Evolutionary conservation across 2,888 invertebrate genomes (phyloP), one percentile per base, ranked within the genome.

Genomic region (Melanotus villosus): DNA sequence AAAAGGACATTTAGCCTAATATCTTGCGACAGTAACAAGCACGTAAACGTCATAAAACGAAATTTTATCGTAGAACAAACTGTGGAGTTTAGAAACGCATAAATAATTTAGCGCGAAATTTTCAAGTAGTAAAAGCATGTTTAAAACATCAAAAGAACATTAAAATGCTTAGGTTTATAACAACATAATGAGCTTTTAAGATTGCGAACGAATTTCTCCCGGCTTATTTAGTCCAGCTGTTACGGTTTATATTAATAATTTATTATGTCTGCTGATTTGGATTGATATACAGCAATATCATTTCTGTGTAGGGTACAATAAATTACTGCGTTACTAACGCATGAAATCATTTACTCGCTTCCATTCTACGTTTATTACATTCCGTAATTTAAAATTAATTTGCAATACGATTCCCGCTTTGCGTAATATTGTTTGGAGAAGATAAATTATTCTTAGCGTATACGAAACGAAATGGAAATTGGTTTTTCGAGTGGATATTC

Each of bases 311-410:
- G 68, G 57, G 64, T 59, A 65, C 68, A 68, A 68, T 68, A 68
- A 68, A 68, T 68, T 68, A 64, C 59, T 34, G 43, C 41, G 68
- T 65, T 68, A 65, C 68, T 65, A 68, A 68, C 68, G 68, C 68
- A 68, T 68, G 68, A 65, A 68, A 68, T 68, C 68, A 68, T 68
- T 68, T 68, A 68, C 69, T 65, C 69, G 69, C 69, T 60, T 68
- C 56, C 65, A 69, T 60, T 65, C 65, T 50, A 65, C 69, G 69
- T 69, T 69, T 69, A 69, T 69, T 69, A 65, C 69, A 60, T 65
- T 65, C 69, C 60, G 69, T 69, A 69, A 69, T 69, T 69, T 69
- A 65, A 69, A 69, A 69, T 69, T 65, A 69, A 69, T 69, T 69
- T 69, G 69, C 65, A 69, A 69, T 69, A 65, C 69, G 65, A 69